A percentile compares a stretch with the other conserved stretches of the same genome.
Conservation (phyloP, 1,140 invertebrate species). For the Bombus terrestris region DNA sequence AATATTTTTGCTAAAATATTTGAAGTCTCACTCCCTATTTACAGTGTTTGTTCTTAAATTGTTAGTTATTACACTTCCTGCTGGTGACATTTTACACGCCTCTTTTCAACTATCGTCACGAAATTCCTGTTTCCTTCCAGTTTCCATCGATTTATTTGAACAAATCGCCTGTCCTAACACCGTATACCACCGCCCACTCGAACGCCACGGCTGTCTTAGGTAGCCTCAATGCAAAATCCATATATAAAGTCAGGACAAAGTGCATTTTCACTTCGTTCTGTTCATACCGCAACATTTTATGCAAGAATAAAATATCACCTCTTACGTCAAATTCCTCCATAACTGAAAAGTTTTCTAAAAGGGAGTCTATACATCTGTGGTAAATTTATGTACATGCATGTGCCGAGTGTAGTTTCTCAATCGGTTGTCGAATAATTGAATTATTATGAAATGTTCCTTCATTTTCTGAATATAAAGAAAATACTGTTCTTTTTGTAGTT, state of each 20-base stretch:
- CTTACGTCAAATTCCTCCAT: not conserved
- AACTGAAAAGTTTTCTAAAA: not conserved
- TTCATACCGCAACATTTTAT: not conserved
- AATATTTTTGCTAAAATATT: too few species aligned
- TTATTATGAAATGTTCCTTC: too few species aligned
- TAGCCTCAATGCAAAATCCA: constrained; percentile 14
- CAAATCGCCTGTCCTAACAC: constrained; percentile 14
- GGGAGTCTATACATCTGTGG: not conserved
- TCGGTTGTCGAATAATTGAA: too few species aligned
- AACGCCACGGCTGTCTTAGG: not conserved
- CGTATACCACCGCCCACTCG: constrained; percentile 28
- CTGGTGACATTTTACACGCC: not conserved
- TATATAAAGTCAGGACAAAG: not conserved
- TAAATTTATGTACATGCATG: not conserved
- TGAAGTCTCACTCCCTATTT: too few species aligned
- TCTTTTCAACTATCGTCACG: not conserved
- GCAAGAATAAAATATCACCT: not conserved
- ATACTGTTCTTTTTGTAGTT: too few species aligned
- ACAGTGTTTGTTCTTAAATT: too few species aligned
- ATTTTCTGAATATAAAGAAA: too few species aligned
- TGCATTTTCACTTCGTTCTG: constrained; percentile 8
- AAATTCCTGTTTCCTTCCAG: not conserved
- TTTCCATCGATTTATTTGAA: constrained; percentile 19
- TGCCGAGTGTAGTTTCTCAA: too few species aligned
- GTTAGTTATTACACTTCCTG: not conserved